phyloP scores from a whole-genome alignment of 2,113 vertebrate genomes.

The Okapia johnstoni region DNA sequence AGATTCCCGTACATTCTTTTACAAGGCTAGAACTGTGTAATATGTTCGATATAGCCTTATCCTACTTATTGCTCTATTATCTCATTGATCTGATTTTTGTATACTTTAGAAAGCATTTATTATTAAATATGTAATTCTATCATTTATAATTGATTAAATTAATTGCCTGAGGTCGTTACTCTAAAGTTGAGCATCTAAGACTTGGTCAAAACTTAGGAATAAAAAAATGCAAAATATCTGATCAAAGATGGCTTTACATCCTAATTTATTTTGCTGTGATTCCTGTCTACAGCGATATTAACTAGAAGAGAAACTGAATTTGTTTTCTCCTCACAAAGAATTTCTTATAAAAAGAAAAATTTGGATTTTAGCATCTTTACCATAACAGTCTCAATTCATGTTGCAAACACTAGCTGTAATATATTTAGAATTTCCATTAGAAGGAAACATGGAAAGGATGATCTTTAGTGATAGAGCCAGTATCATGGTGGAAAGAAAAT shows the following conservation, averaged over 20 bases:
- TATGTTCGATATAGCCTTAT: not conserved
- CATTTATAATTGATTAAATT: not conserved
- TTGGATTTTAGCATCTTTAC: not conserved
- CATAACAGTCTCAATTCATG: not conserved
- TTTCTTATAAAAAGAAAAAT: not conserved
- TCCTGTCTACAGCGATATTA: not conserved
- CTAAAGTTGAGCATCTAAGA: not conserved
- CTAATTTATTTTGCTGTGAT: not conserved
- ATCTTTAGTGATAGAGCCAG: not conserved
- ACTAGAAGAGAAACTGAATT: not conserved
- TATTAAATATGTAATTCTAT: not conserved
- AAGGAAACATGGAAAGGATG: not conserved
- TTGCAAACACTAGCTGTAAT: not conserved
- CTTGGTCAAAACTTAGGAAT: not conserved
- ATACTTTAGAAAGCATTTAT: not conserved
- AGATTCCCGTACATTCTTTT: not conserved
- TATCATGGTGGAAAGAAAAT: not conserved
- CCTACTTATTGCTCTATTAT: not conserved
- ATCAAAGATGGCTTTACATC: not conserved
- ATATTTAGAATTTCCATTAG: not conserved
- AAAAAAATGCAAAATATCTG: not conserved
- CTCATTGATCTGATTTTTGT: not conserved
- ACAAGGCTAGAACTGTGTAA: not conserved
- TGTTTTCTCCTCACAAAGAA: not conserved
- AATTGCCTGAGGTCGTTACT: not conserved